Evolutionary conservation across 2,113 vertebrate species (phyloP).

Genomic region (Anarhynchus alexandrinus): DNA sequence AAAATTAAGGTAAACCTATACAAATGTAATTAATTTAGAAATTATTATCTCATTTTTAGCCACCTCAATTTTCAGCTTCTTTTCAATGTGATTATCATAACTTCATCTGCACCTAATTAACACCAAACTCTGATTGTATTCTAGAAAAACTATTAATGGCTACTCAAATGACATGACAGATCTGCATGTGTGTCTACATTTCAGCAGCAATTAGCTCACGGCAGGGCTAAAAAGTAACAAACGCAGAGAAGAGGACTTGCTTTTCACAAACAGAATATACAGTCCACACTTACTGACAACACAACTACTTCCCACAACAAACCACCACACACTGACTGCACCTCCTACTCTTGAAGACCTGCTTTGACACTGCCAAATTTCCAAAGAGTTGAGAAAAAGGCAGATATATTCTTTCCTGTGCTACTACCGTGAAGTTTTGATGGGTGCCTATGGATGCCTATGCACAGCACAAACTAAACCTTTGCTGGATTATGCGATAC

Average conservation of each 20-base stretch:
- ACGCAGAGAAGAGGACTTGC: not conserved
- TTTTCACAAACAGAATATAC: not conserved
- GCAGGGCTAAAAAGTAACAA: not conserved
- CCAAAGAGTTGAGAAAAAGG: not conserved
- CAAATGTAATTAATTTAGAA: constrained; percentile 23
- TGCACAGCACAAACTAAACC: not conserved
- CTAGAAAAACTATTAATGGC: not conserved
- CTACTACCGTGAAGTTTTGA: not conserved
- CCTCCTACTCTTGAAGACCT: not conserved
- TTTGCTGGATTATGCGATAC: not conserved
- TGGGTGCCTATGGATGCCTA: not conserved
- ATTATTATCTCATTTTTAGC: not conserved
- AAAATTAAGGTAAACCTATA: constrained; percentile 11
- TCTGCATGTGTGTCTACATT: not conserved
- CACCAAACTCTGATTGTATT: not conserved
- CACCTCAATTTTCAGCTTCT: not conserved
- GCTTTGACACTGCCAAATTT: not conserved
- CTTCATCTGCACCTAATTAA: constrained; percentile 28
- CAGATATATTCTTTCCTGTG: not conserved
- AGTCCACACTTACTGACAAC: not conserved
- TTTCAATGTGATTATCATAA: not conserved
- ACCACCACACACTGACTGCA: not conserved
- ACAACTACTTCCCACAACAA: not conserved
- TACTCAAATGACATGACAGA: not conserved
- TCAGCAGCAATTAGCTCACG: not conserved